These are phyloP conservation scores for Crossaster papposus DNA, from an alignment of 53 echinoderm and acorn worm genomes.

Conservation along the genomic window DNA sequence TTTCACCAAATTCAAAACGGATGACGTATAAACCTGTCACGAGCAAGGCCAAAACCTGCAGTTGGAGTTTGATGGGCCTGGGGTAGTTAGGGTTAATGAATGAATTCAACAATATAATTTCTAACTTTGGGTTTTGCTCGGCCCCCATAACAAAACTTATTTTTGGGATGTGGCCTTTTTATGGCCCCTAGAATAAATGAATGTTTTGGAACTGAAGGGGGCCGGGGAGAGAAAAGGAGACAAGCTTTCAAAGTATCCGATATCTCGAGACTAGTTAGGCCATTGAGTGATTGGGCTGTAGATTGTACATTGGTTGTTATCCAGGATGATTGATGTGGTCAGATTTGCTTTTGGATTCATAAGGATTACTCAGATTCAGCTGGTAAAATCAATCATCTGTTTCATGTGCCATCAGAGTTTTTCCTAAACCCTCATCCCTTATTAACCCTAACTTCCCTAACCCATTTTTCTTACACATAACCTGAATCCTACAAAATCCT, in stretches of 20 bases:
- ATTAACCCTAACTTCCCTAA: too few relatives aligned
- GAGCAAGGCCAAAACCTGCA: too few relatives aligned
- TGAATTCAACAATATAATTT: too few relatives aligned
- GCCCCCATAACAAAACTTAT: not conserved
- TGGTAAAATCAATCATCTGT: not conserved
- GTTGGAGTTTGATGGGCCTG: too few relatives aligned
- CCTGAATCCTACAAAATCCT: too few relatives aligned
- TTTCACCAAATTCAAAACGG: too few relatives aligned
- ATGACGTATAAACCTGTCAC: too few relatives aligned
- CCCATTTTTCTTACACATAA: too few relatives aligned
- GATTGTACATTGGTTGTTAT: slow-evolving; percentile 1
- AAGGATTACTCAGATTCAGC: not conserved
- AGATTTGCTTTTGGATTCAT: not conserved
- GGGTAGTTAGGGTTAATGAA: too few relatives aligned
- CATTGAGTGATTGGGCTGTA: not conserved
- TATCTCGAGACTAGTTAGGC: not conserved
- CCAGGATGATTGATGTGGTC: not conserved
- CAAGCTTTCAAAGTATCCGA: slow-evolving; percentile 38
- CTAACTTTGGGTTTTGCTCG: not conserved
- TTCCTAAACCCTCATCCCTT: too few relatives aligned
- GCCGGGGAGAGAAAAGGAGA: not conserved
- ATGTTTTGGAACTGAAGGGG: not conserved
- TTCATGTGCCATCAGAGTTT: not conserved
- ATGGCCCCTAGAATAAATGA: not conserved
- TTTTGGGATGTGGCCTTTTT: not conserved